Base-by-base conservation (phyloP, 2,113 vertebrate genomes). In the Thamnophis sirtalis region DNA sequence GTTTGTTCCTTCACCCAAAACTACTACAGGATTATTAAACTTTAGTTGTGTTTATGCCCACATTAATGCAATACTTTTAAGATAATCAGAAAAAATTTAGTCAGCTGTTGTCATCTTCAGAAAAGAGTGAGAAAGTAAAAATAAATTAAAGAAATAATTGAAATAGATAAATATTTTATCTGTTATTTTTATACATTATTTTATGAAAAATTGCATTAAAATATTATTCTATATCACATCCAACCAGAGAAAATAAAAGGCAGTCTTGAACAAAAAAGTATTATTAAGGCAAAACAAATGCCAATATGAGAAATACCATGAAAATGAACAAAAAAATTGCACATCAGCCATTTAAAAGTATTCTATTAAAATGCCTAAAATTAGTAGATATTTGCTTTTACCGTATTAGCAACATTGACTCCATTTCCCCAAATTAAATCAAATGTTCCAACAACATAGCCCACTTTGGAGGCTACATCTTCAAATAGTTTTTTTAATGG, bases 391-490 rank as follows among this genome's bases (percentile, higher is more conserved):
- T 63, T 1, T 92, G 49, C 24, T 93, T 56, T 98, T 91, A 99
- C 99, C 98, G 92, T 97, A 73, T 98, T 97, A 24, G 94, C 88
- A 87, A 94, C 93, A 84, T 92, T 97, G 93, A 97, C 93, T 95
- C 97, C 98, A 92, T 96, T 98, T 95, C 98, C 98, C 99, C 98
- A 99, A 48, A 97, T 94, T 92, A 99, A 97, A 93, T 98, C 98
- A 94, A 99, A 99, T 49, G 98, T 98, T 96, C 98, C 98, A 91
- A 96, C 98, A 92, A 98, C 97, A 80, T 99, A 99, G 98, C 98
- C 98, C 73, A 98, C 98, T 98, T 99, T 99, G 92, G 97, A 97
- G 93, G 99, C 98, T 87, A 99, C 98, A 91, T 99, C 99, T 92
- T 98, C 97, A 80, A 98, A 98, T 38, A 99, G 98, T 94, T 97